Conservation (phyloP, 2,113 vertebrate genomes). For the Labeo catla region DNA sequence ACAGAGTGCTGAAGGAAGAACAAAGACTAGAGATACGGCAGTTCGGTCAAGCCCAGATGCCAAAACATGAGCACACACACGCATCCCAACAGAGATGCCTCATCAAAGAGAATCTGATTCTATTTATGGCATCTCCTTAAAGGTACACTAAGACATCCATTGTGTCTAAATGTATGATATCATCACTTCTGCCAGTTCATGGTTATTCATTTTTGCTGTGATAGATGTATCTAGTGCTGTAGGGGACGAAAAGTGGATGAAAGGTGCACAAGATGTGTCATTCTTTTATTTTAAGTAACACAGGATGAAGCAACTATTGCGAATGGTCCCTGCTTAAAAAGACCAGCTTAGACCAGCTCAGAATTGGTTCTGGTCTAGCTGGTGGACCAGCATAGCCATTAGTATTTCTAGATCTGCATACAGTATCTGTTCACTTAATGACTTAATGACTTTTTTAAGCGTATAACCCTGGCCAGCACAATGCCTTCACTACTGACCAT, state of each 20-base stretch:
- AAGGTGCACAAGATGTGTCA: conserved; percentile 9
- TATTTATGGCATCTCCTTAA: conserved; percentile 47
- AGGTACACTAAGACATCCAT: conserved; percentile 34
- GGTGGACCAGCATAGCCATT: neutral
- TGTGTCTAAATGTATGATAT: neutral
- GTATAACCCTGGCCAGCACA: neutral
- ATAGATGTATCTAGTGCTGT: neutral
- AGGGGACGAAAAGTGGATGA: neutral
- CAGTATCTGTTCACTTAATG: neutral
- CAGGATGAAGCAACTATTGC: neutral
- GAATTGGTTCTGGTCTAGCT: neutral
- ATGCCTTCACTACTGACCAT: neutral
- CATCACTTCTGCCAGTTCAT: neutral
- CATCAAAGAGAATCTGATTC: conserved; percentile 2
- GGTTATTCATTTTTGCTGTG: neutral
- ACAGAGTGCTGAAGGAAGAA: neutral
- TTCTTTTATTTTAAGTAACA: conserved; percentile 11
- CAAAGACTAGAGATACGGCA: neutral
- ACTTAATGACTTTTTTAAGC: neutral
- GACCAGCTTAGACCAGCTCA: neutral
- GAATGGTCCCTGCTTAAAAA: neutral
- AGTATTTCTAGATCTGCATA: neutral
- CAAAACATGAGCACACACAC: neutral
- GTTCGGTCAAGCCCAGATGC: neutral
- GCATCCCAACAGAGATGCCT: neutral